Evolutionary conservation across 2,113 vertebrate species (phyloP).

Genomic region (Trichomycterus rosablanca): DNA sequence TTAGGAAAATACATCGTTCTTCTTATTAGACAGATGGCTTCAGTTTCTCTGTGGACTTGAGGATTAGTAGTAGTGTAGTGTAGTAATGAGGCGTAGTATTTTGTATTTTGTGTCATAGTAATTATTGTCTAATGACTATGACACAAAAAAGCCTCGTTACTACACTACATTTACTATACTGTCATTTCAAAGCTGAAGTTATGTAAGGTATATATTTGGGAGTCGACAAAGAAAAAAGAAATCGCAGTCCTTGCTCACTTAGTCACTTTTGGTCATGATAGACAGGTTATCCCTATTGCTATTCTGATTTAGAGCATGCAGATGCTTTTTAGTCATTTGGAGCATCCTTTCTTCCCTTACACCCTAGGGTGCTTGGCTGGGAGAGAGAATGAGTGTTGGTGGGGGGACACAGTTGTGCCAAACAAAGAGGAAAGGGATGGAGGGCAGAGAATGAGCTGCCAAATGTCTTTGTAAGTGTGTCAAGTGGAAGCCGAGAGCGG

Average conservation of each 20-base stretch:
- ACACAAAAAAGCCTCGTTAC: no score
- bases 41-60: no score
- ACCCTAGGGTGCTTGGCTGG: slow-evolving; percentile 53
- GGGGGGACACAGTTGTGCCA: slow-evolving; percentile 53
- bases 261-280: background rate
- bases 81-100: no score
- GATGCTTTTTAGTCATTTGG: slow-evolving; percentile 56
- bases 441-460: slow-evolving; percentile 45
- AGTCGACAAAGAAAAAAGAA: background rate
- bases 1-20: no score
- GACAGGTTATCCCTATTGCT: background rate
- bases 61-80: background rate
- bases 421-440: slow-evolving; percentile 59
- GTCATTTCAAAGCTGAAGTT: no score
- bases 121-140: no score
- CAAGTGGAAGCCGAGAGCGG: slow-evolving; percentile 58
- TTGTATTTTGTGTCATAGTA: no score
- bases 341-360: slow-evolving; percentile 52
- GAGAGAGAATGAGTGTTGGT: slow-evolving; percentile 47
- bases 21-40: no score
- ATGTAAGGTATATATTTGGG: no score
- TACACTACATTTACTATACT: no score
- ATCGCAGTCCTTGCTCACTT: slow-evolving; percentile 2
- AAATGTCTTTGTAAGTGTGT: slow-evolving; percentile 61
- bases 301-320: slow-evolving; percentile 55